Base-by-base conservation (phyloP, 2,888 invertebrate species). In the Aricia artaxerxes region DNA sequence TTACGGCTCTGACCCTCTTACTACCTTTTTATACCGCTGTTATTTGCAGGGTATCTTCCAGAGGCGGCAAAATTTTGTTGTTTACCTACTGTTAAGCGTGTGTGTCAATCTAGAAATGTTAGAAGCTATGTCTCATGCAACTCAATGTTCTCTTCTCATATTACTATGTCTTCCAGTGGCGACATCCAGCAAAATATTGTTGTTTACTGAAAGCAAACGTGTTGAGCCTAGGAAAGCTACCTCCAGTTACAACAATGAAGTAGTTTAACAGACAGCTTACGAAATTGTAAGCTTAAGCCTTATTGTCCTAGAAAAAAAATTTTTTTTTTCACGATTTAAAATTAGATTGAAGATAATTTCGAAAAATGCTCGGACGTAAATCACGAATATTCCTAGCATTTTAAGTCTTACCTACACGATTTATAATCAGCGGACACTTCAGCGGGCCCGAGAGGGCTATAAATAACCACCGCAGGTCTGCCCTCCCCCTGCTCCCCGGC, bases 341-440 rank as follows among this genome's bases (percentile, higher is more conserved):
- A 11, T 31, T 31, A 31, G 7, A 6, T 0, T 31, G 16, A 4
- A 76, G 53, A 76, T 44, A 78, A 78, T 79, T 78, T 78, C 53
- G 64, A 77, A 80, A 79, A 78, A 76, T 75, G 64, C 79, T 80
- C 76, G 78, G 77, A 77, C 73, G 78, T 61, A 57, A 76, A 75
- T 61, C 73, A 49, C 73, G 76, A 78, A 49, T 73, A 53, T 78
- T 78, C 80, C 79, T 80, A 78, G 79, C 79, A 78, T 80, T 80
- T 81, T 82, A 82, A 82, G 90, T 92, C 92, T 92, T 82, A 82
- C 88, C 91, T 90, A 85, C 88, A 89, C 90, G 92, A 94, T 94
- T 94, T 93, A 93, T 93, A 93, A 93, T 93, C 93, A 87, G 88
- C 88, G 90, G 89, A 88, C 89, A 92, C 94, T 93, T 91, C 91